These are phyloP conservation scores for Eurois occulta DNA, from an alignment of 2,888 invertebrate species.

Conservation along the genomic window DNA sequence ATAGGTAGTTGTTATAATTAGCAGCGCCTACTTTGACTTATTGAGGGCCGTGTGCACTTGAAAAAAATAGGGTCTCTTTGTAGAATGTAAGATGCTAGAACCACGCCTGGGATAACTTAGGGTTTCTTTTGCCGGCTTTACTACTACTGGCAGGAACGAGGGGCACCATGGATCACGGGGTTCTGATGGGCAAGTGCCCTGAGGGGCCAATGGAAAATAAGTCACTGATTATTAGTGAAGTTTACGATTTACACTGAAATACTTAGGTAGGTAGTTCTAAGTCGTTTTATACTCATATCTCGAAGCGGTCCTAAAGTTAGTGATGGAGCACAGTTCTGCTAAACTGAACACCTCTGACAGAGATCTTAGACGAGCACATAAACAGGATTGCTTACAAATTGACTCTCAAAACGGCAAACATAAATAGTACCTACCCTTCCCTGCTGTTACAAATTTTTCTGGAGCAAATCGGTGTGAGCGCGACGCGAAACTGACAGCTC, in stretches of 20 bases:
- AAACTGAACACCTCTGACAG: conserved; percentile 29
- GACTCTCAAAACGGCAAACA: conserved; percentile 74
- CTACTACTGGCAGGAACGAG: not conserved
- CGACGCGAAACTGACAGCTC: conserved; percentile 79
- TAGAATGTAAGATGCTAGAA: not conserved
- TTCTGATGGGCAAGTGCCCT: not conserved
- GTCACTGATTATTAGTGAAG: not conserved
- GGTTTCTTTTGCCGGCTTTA: not conserved
- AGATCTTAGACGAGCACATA: conserved; percentile 44
- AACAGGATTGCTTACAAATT: conserved; percentile 68
- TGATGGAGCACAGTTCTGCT: conserved; percentile 14
- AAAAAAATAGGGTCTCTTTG: not conserved
- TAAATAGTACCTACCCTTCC: conserved; percentile 74
- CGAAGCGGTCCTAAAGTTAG: not conserved
- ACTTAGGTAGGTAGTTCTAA: conserved; percentile 1
- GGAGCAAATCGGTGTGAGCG: conserved; percentile 76
- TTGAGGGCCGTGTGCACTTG: not conserved
- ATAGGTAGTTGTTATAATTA: conserved; percentile 27
- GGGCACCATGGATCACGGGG: not conserved
- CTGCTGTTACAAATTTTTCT: conserved; percentile 68
- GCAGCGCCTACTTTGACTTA: not conserved
- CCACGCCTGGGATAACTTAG: not conserved
- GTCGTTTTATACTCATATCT: not conserved
- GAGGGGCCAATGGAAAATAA: not conserved
- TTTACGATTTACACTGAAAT: conserved; percentile 7